A percentile compares a stretch with the other conserved stretches of the same genome.
Evolutionary conservation across 1,140 invertebrate genomes (phyloP).

Genomic region (Delia radicum): DNA sequence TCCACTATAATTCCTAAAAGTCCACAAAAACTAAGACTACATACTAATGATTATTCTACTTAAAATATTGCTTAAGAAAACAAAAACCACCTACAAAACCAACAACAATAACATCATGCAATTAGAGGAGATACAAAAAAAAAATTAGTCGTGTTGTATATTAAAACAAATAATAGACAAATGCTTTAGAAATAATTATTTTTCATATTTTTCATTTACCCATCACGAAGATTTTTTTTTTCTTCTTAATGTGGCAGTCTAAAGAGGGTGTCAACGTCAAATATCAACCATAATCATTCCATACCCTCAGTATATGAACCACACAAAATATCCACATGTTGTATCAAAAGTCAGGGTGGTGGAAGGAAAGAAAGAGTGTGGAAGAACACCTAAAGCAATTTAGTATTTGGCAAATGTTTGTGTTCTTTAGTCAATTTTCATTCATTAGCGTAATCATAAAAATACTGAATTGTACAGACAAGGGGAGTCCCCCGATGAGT

Average conservation of each 20-base stretch:
- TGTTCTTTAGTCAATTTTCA: not conserved
- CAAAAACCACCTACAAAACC: not conserved
- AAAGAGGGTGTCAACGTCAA: not conserved
- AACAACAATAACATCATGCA: not conserved
- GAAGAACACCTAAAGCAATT: not conserved
- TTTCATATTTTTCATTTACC: not conserved
- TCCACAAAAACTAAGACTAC: not conserved
- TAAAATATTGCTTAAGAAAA: not conserved
- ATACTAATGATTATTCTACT: not conserved
- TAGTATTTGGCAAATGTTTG: not conserved
- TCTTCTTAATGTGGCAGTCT: no score
- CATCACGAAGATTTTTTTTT: no score
- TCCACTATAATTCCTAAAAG: slow-evolving; percentile 40
- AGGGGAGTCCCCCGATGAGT: no score
- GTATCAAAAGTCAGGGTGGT: not conserved
- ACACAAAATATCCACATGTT: not conserved
- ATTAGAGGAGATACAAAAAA: not conserved
- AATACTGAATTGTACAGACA: no score
- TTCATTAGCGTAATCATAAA: not conserved
- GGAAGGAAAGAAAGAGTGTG: not conserved
- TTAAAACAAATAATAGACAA: not conserved
- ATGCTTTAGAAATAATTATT: not conserved
- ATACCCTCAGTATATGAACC: not conserved
- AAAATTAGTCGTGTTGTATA: no score
- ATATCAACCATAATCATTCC: not conserved